Percentiles rank a stretch among this genome's conserved stretches.
phyloP scores from a whole-genome alignment of 2,797 vertebrate genomes.

The Oryzias dopingdopingensis region DNA sequence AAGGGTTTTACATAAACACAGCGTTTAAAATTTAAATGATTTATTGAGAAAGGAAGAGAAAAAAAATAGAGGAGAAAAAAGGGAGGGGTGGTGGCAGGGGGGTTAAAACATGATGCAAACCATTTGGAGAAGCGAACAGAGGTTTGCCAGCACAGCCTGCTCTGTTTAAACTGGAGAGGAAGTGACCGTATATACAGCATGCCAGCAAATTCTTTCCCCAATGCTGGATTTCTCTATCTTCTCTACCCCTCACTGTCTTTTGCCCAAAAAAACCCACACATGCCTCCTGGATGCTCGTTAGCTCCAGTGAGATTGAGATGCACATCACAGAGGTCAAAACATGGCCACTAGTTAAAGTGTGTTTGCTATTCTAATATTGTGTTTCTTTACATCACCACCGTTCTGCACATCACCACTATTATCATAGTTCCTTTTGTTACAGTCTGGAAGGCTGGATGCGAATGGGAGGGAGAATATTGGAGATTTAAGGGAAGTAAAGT shows the following conservation, averaged over 20 bases:
- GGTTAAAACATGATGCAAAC: constrained; percentile 98
- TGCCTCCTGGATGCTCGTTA: constrained; percentile 39
- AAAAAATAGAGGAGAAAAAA: constrained; percentile 58
- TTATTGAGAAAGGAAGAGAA: constrained; percentile 82
- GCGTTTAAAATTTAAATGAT: constrained; percentile 82
- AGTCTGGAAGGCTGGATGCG: constrained; percentile 73
- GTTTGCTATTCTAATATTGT: constrained; percentile 87
- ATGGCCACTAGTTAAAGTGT: constrained; percentile 76
- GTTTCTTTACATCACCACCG: constrained; percentile 83
- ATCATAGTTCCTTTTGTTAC: constrained; percentile 84
- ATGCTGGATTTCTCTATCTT: constrained; percentile 64
- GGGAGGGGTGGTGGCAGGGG: constrained; percentile 80
- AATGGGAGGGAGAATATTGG: constrained; percentile 77
- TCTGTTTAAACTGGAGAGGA: constrained; percentile 99
- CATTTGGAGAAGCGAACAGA: constrained; percentile 94
- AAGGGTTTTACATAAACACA: constrained; percentile 67
- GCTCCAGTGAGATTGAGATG: constrained; percentile 51
- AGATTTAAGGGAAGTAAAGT: constrained; percentile 67
- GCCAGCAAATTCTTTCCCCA: constrained; percentile 85
- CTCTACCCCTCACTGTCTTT: constrained; percentile 40
- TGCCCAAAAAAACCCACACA: constrained; percentile 19
- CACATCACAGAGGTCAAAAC: constrained; percentile 73
- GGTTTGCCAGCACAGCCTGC: constrained; percentile 98
- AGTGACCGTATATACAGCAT: constrained; percentile 99
- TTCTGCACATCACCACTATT: constrained; percentile 75